Percentiles rank a stretch among this genome's conserved stretches.
These are phyloP conservation scores for Zoanthus gigantus DNA, from an alignment of 92 coral and sea anemone species.

Conservation along the genomic window DNA sequence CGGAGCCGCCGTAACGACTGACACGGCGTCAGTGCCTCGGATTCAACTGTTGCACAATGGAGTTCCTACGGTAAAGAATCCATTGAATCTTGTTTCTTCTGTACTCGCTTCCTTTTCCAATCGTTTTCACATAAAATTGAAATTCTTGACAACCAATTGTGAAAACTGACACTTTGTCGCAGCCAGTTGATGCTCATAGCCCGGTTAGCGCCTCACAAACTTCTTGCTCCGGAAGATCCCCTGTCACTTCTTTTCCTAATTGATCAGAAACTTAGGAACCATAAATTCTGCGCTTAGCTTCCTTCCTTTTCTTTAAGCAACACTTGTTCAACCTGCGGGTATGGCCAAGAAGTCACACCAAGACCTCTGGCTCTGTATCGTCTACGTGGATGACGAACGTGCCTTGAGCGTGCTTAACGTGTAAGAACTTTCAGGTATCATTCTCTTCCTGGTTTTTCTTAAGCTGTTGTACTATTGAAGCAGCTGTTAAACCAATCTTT, in stretches of 20 bases:
- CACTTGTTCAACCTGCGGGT: constrained; percentile 58
- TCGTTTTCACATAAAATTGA: constrained; percentile 50
- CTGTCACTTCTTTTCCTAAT: constrained; percentile 43
- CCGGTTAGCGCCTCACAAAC: constrained; percentile 53
- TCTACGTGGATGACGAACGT: constrained; percentile 47
- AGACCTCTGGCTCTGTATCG: constrained; percentile 71
- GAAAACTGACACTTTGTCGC: constrained; percentile 67
- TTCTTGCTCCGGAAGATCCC: constrained; percentile 51
- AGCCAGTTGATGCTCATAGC: constrained; percentile 58
- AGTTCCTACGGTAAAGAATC: constrained; percentile 63
- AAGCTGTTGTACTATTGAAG: constrained; percentile 33
- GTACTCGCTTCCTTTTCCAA: not conserved
- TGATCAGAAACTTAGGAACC: constrained; percentile 55
- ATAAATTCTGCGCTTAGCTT: constrained; percentile 50
- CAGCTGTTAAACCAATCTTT: constrained; percentile 9
- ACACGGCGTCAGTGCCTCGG: constrained; percentile 73
- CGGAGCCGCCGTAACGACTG: constrained; percentile 68
- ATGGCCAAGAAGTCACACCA: constrained; percentile 63
- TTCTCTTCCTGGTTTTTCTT: constrained; percentile 46
- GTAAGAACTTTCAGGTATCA: constrained; percentile 42
- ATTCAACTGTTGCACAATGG: constrained; percentile 69
- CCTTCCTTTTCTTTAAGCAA: constrained; percentile 68
- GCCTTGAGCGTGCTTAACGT: constrained; percentile 31
- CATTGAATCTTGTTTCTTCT: constrained; percentile 10
- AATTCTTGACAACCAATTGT: constrained; percentile 55